Evolutionary conservation across 2,113 vertebrate genomes (phyloP), one percentile per base, ranked within the genome.

Genomic region (Python bivittatus): DNA sequence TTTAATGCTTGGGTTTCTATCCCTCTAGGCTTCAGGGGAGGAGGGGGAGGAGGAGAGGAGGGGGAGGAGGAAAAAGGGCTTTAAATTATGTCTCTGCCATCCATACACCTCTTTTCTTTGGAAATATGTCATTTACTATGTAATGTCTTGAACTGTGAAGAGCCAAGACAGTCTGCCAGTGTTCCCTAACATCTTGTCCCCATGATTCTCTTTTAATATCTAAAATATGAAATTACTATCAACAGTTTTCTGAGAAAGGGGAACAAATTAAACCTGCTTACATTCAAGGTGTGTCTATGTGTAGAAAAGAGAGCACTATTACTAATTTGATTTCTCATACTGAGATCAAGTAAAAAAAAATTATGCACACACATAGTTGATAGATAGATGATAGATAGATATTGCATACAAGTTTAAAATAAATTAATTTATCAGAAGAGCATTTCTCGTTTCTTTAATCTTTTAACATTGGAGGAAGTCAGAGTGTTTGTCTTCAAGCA

Each of bases 81-180:
- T 95, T 95, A 93, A 96, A 95, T 96, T 20, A 3, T 95, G 92
- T 96, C 95, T 94, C 96, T 94, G 22, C 20, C 42, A 96, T 92
- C 94, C 95, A 95, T 95, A 96, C 94, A 96, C 95, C 94, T 94
- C 96, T 95, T 93, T 25, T 96, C 94, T 97, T 95, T 96, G 94
- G 90, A 88, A 96, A 95, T 96, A 96, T 96, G 48, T 48, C 48
- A 48, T 48, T 48, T 48, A 48, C 7, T 96, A 93, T 96, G 94
- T 94, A 58, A 93, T 42, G 93, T 91, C 52, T 88, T 93, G 93
- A 79, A 91, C 93, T 0, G 20, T 93, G 84, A 93, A 95, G 94
- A 96, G 94, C 94, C 95, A 95, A 1, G 95, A 90, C 93, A 94
- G 95, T 96, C 94, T 95, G 96, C 95, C 95, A 93, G 91, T 93